A percentile compares a stretch with the other conserved stretches of the same genome.
Evolutionary conservation across 2,797 vertebrate genomes (phyloP).

Genomic region (Ptychadena robeensis): DNA sequence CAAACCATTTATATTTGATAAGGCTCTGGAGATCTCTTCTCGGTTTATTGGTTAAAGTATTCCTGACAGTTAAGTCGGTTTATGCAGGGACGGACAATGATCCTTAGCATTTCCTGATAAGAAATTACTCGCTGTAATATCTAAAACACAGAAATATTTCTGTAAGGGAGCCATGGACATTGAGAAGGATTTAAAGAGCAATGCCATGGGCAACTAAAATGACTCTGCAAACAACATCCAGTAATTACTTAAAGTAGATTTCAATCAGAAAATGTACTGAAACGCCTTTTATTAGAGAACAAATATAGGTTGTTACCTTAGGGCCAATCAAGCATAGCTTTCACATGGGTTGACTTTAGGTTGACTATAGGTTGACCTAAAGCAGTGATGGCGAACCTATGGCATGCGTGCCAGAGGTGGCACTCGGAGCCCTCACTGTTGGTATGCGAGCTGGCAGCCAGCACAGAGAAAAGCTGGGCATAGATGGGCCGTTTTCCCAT

Average conservation of each 20-base stretch:
- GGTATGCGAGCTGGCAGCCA: no score
- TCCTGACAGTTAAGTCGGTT: slow-evolving; percentile 37
- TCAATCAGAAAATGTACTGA: not conserved
- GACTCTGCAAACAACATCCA: not conserved
- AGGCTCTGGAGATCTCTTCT: slow-evolving; percentile 39
- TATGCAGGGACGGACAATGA: slow-evolving; percentile 11
- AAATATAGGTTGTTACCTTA: no score
- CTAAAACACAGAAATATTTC: not conserved
- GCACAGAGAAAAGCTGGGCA: no score
- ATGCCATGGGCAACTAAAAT: not conserved
- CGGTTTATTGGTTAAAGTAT: slow-evolving; percentile 39
- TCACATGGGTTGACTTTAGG: no score
- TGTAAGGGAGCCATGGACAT: not conserved
- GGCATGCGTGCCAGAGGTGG: no score
- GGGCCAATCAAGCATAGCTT: no score
- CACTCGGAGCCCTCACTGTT: no score
- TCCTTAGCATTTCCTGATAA: not conserved
- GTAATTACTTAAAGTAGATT: not conserved
- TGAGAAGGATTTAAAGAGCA: not conserved
- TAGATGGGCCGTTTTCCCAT: no score
- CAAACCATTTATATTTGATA: slow-evolving; percentile 40
- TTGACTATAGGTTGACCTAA: no score
- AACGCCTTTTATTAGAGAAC: not conserved
- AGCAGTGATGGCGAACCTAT: no score
- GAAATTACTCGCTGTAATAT: not conserved